These are phyloP conservation scores for Calephelis perditalis DNA, from an alignment of 2,888 invertebrate genomes.

Conservation along the genomic window DNA sequence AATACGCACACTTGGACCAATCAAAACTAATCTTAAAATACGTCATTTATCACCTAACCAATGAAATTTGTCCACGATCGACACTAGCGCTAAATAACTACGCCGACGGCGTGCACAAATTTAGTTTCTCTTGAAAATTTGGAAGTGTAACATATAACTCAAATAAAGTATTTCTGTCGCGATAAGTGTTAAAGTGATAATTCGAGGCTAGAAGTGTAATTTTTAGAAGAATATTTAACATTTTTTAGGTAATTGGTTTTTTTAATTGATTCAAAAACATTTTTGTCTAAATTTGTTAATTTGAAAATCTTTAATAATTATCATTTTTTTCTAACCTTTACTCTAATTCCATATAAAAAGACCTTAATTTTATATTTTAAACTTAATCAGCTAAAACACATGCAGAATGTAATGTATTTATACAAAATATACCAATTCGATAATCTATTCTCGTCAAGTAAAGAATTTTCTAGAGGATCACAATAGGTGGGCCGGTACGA, in stretches of 20 bases:
- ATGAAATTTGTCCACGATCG: constrained; percentile 79
- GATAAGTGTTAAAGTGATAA: constrained; percentile 49
- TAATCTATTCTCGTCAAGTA: constrained; percentile 14
- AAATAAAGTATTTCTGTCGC: constrained; percentile 26
- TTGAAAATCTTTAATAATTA: not conserved
- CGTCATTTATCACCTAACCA: constrained; percentile 71
- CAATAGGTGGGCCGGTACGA: constrained; percentile 44
- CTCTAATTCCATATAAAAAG: no score
- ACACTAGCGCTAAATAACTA: constrained; percentile 76
- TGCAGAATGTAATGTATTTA: no score
- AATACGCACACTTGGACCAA: constrained; percentile 73
- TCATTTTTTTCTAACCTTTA: no score
- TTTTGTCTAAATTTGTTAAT: no score
- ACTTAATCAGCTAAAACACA: no score
- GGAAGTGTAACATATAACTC: constrained; percentile 44
- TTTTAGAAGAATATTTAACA: constrained; percentile 3
- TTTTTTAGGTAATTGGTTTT: constrained; percentile 13
- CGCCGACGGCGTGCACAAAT: constrained; percentile 61
- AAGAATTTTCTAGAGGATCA: constrained; percentile 57
- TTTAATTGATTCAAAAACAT: not conserved
- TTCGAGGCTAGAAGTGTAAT: constrained; percentile 12
- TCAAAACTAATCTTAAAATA: constrained; percentile 43
- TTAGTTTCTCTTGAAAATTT: constrained; percentile 68
- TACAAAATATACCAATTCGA: not conserved
- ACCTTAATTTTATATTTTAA: no score